Percentiles rank a stretch among this genome's conserved stretches.
Conservation (phyloP, 2,113 vertebrate species). For the Paramisgurnus dabryanus region DNA sequence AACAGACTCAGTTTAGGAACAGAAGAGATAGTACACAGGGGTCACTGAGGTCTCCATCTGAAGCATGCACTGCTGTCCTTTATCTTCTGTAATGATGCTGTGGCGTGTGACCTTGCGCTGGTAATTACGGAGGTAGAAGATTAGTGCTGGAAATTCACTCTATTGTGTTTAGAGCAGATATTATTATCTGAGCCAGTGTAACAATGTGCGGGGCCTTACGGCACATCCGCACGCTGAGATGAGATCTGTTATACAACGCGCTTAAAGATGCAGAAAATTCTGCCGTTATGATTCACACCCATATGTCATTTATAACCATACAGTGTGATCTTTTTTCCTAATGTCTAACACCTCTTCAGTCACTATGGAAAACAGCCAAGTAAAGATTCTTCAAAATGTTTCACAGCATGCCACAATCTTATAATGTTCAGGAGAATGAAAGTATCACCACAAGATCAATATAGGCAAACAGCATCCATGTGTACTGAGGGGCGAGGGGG, state of each 20-base stretch:
- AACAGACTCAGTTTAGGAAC: neutral
- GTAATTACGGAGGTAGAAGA: constrained; percentile 43
- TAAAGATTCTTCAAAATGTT: neutral
- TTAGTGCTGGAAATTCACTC: constrained; percentile 37
- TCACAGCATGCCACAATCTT: neutral
- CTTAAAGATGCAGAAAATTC: neutral
- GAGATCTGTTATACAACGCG: neutral
- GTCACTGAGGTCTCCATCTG: neutral
- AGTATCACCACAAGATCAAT: constrained; percentile 27
- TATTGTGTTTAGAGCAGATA: constrained; percentile 38
- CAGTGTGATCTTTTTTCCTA: neutral
- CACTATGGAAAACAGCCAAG: neutral
- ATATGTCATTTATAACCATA: neutral
- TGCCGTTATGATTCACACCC: neutral
- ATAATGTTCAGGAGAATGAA: constrained; percentile 16
- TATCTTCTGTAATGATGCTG: constrained; percentile 26
- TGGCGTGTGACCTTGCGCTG: constrained; percentile 44
- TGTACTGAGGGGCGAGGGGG: constrained; percentile 27
- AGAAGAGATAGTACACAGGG: neutral
- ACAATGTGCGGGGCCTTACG: neutral
- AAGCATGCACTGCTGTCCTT: constrained; percentile 31
- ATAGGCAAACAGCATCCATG: constrained; percentile 49
- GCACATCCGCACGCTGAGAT: constrained; percentile 11
- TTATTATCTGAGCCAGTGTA: constrained; percentile 38
- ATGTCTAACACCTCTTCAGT: too few relatives aligned